A percentile compares a stretch with the other conserved stretches of the same genome.
Evolutionary conservation across 2,888 invertebrate species (phyloP).

Genomic region (Anoncus sp.): DNA sequence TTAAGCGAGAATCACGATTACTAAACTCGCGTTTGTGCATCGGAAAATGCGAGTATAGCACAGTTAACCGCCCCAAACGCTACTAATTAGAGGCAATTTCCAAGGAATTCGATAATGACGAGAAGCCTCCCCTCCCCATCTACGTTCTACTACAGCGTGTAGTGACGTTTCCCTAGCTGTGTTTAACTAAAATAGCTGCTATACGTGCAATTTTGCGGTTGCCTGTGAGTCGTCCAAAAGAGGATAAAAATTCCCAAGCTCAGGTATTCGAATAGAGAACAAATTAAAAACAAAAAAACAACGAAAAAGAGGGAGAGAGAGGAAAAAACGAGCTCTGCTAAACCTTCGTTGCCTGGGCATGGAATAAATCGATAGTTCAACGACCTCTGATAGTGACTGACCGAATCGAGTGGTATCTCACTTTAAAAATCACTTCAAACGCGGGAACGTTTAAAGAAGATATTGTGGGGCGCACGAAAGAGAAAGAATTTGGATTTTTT

Average conservation of each 20-base stretch:
- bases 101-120: slow-evolving; percentile 47
- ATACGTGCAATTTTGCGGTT: background rate
- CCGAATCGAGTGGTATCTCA: slow-evolving; percentile 40
- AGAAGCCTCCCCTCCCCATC: slow-evolving; percentile 1
- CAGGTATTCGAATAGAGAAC: background rate
- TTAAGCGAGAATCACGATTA: slow-evolving; percentile 21
- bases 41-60: slow-evolving; percentile 14
- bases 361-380: slow-evolving; percentile 59
- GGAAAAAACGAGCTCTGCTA: slow-evolving; percentile 34
- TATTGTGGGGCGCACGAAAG: slow-evolving; percentile 8
- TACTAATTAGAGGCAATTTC: slow-evolving; percentile 47
- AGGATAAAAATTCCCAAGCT: background rate
- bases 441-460: background rate
- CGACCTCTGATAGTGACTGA: slow-evolving; percentile 44
- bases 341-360: slow-evolving; percentile 38
- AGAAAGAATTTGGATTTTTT: background rate
- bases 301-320: background rate
- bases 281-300: background rate
- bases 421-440: slow-evolving; percentile 57
- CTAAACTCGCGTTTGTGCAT: background rate
- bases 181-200: slow-evolving; percentile 13
- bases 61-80: slow-evolving; percentile 17
- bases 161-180: slow-evolving; percentile 21
- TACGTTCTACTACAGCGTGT: slow-evolving; percentile 9
- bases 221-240: background rate